Evolutionary conservation across 2,113 vertebrate genomes (phyloP).

Genomic region (Psittacula cyanocephala): DNA sequence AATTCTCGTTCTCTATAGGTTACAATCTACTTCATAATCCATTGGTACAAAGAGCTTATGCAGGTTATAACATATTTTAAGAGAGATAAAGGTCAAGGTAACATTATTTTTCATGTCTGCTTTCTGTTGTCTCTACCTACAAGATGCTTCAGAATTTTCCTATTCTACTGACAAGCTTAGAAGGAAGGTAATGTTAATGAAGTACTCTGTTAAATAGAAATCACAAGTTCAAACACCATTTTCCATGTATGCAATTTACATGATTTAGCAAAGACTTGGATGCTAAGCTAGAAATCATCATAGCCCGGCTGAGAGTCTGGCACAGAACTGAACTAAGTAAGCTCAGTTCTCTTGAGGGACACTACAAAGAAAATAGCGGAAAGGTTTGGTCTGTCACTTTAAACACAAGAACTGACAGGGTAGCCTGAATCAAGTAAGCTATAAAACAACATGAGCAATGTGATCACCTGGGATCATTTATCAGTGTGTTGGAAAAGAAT

Average conservation of each 20-base stretch:
- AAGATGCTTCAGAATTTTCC: not conserved
- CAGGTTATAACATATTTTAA: not conserved
- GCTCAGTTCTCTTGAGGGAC: not conserved
- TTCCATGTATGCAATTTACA: not conserved
- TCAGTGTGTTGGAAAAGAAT: not conserved
- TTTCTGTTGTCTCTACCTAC: not conserved
- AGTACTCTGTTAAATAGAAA: not conserved
- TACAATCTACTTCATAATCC: not conserved
- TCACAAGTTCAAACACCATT: not conserved
- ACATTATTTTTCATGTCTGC: not conserved
- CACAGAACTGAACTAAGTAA: not conserved
- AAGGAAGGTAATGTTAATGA: not conserved
- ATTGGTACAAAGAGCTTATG: not conserved
- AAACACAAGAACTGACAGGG: not conserved
- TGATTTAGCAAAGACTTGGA: not conserved
- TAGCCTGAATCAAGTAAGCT: not conserved
- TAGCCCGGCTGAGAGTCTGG: not conserved
- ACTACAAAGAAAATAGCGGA: not conserved
- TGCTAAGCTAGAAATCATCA: not conserved
- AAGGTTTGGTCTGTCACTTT: not conserved
- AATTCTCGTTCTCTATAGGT: not conserved
- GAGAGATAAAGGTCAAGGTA: not conserved
- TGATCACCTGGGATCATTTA: not conserved
- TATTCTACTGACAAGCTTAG: not conserved
- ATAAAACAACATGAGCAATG: not conserved